Evolutionary conservation across 37 sponge, comb jelly and placozoan species (phyloP).

Genomic region (Hexactinellida sp.): DNA sequence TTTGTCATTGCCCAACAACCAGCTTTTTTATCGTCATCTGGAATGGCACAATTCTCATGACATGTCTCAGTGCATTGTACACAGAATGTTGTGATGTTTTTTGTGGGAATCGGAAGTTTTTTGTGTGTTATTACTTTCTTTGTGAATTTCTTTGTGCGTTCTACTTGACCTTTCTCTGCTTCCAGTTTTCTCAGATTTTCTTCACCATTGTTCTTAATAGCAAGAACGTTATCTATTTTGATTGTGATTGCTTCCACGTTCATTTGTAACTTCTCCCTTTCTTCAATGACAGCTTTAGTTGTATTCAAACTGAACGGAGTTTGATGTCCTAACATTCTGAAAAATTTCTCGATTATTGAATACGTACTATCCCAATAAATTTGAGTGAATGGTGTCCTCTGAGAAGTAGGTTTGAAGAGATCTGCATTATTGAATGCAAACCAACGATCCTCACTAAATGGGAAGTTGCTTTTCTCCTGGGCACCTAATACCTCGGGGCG

Average conservation of each 20-base stretch:
- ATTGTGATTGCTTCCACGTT: neutral
- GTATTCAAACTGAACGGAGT: neutral
- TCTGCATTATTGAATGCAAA: neutral
- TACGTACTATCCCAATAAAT: neutral
- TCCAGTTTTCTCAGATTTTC: neutral
- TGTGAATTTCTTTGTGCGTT: neutral
- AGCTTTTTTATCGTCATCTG: neutral
- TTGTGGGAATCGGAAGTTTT: neutral
- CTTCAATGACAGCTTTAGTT: constrained; percentile 3
- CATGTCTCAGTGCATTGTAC: neutral
- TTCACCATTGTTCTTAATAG: neutral
- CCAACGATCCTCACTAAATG: neutral
- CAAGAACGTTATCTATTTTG: neutral
- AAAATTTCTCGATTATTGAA: neutral
- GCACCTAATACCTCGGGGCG: neutral
- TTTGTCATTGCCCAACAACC: constrained; percentile 8
- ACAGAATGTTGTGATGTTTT: constrained; percentile 1
- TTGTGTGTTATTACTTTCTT: neutral
- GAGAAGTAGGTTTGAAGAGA: neutral
- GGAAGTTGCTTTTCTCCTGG: neutral
- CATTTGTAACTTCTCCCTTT: neutral
- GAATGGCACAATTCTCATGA: neutral
- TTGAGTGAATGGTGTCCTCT: neutral
- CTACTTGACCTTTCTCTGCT: neutral
- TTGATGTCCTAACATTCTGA: neutral